These are phyloP conservation scores for Xylocampa areola DNA, from an alignment of 2,888 invertebrate species.

Conservation along the genomic window DNA sequence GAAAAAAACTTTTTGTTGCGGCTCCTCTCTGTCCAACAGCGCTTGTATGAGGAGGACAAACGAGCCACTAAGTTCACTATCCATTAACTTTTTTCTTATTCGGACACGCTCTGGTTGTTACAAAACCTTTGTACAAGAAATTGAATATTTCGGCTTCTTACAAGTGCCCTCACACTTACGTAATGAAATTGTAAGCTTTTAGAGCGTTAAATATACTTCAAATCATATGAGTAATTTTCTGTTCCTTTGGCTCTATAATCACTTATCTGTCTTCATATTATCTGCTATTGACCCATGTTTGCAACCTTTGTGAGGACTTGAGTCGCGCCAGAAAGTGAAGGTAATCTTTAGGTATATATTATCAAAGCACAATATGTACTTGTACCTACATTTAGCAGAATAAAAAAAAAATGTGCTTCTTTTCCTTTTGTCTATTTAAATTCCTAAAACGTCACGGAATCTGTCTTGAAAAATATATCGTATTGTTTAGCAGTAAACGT, in stretches of 20 bases:
- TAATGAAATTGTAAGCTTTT: slow-evolving; percentile 26
- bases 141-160: slow-evolving; percentile 57
- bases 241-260: neutral
- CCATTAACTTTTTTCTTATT: slow-evolving; percentile 79
- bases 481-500: slow-evolving; percentile 25
- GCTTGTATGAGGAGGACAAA: slow-evolving; percentile 65
- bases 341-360: no score
- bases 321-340: no score
- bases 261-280: neutral
- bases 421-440: no score
- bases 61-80: slow-evolving; percentile 65
- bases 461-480: neutral
- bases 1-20: slow-evolving; percentile 54
- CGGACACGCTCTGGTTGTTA: slow-evolving; percentile 66
- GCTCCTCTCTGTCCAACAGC: slow-evolving; percentile 63
- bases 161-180: slow-evolving; percentile 41
- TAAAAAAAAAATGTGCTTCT: no score
- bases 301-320: no score
- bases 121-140: slow-evolving; percentile 54
- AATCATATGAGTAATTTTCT: neutral
- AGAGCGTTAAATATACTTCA: slow-evolving; percentile 1
- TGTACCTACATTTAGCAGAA: no score
- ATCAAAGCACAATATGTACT: no score
- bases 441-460: neutral
- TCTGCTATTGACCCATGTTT: neutral